Conservation (phyloP, 1,140 invertebrate genomes). For the Maniola jurtina region DNA sequence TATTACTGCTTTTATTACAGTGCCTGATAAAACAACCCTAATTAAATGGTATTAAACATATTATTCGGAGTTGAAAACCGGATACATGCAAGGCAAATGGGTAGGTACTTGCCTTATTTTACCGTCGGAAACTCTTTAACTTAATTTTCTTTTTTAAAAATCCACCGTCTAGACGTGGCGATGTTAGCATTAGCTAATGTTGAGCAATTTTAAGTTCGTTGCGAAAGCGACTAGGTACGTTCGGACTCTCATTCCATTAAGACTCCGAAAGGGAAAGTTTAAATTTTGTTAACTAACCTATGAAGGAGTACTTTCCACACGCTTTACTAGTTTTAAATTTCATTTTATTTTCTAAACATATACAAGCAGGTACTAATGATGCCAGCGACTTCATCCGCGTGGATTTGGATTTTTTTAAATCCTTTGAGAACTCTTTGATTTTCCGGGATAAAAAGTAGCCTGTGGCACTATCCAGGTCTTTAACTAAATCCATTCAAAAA, state of each 20-base stretch:
- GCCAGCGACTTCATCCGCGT: too few relatives aligned
- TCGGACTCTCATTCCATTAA: constrained; percentile 6
- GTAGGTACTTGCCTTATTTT: background rate
- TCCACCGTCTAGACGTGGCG: constrained; percentile 7
- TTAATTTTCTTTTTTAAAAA: constrained; percentile 5
- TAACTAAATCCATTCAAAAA: too few relatives aligned
- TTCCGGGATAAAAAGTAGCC: too few relatives aligned
- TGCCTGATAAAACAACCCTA: too few relatives aligned
- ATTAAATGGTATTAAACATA: background rate
- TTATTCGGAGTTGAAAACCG: background rate
- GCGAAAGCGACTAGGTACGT: background rate
- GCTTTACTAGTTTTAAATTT: background rate
- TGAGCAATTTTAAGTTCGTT: constrained; percentile 10
- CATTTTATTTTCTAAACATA: background rate
- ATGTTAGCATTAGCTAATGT: constrained; percentile 10
- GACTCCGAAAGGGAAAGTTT: background rate
- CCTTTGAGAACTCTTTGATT: too few relatives aligned
- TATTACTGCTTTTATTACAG: too few relatives aligned
- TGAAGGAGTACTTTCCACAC: background rate
- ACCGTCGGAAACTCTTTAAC: background rate
- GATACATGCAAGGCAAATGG: background rate
- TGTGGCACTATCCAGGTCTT: too few relatives aligned
- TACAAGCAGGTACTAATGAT: too few relatives aligned
- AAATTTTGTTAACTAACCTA: constrained; percentile 8
- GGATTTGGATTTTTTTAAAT: too few relatives aligned